Conservation (phyloP, 2,888 invertebrate genomes). For the Tachina fera region DNA sequence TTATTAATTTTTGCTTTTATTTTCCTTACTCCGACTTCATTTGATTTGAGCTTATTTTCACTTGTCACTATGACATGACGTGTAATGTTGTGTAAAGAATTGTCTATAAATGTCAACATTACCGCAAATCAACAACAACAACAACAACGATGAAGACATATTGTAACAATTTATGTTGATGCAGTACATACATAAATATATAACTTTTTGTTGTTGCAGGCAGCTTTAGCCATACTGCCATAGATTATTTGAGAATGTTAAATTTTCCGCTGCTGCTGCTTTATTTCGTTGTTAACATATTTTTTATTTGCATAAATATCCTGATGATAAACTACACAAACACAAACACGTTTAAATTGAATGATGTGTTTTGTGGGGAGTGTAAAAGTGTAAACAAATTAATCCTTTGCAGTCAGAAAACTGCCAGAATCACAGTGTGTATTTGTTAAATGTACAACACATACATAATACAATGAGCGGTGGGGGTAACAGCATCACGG, state of each 20-base stretch:
- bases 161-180: conserved; percentile 51
- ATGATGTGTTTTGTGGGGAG: background rate
- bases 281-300: conserved; percentile 38
- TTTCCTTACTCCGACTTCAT: conserved; percentile 5
- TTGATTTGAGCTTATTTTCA: conserved; percentile 12
- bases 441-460: background rate
- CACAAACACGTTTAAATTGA: conserved; percentile 12
- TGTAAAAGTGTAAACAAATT: conserved; percentile 59
- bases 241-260: conserved; percentile 26
- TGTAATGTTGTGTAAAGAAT: conserved; percentile 56
- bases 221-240: background rate
- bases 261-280: background rate
- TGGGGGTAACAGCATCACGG: background rate
- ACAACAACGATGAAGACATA: background rate
- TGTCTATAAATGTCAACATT: conserved; percentile 55
- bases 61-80: conserved; percentile 22
- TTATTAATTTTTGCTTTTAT: conserved; percentile 56
- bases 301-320: conserved; percentile 58
- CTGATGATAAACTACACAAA: conserved; percentile 23
- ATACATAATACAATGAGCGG: background rate
- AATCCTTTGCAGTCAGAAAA: conserved; percentile 57
- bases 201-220: background rate
- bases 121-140: conserved; percentile 50
- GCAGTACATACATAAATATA: conserved; percentile 16
- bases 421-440: conserved; percentile 15